These are phyloP conservation scores for Drosophila histrio DNA, from an alignment of 2,888 invertebrate genomes.

Conservation along the genomic window DNA sequence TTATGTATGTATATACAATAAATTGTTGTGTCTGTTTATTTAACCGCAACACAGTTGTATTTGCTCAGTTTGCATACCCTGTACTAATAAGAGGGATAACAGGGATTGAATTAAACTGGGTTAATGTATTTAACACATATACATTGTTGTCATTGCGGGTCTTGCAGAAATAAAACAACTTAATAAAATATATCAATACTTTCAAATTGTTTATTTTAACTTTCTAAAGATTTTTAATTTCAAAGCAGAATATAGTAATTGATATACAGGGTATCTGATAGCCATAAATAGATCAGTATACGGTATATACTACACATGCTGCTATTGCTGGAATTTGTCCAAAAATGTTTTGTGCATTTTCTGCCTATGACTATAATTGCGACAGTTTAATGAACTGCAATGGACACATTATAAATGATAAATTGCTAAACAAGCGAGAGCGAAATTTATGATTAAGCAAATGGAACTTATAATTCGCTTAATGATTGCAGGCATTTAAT, in stretches of 20 bases:
- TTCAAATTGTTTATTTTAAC: neutral
- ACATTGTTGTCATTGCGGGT: no score
- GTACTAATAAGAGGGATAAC: neutral
- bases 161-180: no score
- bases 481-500: slow-evolving; percentile 32
- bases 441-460: slow-evolving; percentile 31
- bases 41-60: slow-evolving; percentile 9
- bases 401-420: slow-evolving; percentile 49
- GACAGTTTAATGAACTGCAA: slow-evolving; percentile 46
- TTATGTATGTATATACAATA: slow-evolving; percentile 21
- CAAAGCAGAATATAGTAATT: neutral
- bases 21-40: slow-evolving; percentile 28
- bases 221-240: neutral
- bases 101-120: neutral
- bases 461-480: slow-evolving; percentile 37
- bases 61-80: slow-evolving; percentile 12
- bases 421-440: slow-evolving; percentile 29
- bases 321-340: slow-evolving; percentile 41
- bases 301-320: no score
- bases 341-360: slow-evolving; percentile 41
- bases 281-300: neutral
- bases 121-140: neutral
- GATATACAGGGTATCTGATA: slow-evolving; percentile 1
- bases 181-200: neutral
- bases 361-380: slow-evolving; percentile 27